Evolutionary conservation across 2,113 vertebrate genomes (phyloP).

Genomic region (Stercorarius parasiticus): DNA sequence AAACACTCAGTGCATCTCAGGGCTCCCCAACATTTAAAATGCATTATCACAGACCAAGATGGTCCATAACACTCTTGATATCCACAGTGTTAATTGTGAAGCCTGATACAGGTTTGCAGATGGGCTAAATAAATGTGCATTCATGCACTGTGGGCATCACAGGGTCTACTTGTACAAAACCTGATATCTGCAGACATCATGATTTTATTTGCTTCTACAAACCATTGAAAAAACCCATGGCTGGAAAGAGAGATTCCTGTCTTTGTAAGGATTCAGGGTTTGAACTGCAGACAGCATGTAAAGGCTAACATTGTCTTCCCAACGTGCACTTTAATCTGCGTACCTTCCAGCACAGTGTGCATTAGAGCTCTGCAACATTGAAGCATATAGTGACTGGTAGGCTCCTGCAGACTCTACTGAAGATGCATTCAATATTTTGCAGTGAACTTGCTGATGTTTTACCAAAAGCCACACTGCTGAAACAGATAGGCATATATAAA

Average conservation of each 20-base stretch:
- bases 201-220: background rate
- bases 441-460: background rate
- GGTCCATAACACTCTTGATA: background rate
- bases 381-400: background rate
- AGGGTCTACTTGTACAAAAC: background rate
- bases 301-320: background rate
- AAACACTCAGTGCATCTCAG: background rate
- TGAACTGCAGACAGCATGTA: background rate
- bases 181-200: background rate
- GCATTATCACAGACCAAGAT: background rate
- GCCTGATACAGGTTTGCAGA: background rate
- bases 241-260: background rate
- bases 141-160: background rate
- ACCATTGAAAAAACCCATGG: background rate
- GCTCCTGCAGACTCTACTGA: background rate
- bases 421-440: background rate
- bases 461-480: background rate
- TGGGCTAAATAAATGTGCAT: background rate
- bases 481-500: background rate
- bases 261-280: background rate
- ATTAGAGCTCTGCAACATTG: background rate
- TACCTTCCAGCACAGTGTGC: background rate
- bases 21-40: background rate
- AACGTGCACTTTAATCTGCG: background rate
- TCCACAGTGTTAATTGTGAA: background rate